These are phyloP conservation scores for Sepiola atlantica DNA, from an alignment of 2,888 invertebrate species.

Conservation along the genomic window DNA sequence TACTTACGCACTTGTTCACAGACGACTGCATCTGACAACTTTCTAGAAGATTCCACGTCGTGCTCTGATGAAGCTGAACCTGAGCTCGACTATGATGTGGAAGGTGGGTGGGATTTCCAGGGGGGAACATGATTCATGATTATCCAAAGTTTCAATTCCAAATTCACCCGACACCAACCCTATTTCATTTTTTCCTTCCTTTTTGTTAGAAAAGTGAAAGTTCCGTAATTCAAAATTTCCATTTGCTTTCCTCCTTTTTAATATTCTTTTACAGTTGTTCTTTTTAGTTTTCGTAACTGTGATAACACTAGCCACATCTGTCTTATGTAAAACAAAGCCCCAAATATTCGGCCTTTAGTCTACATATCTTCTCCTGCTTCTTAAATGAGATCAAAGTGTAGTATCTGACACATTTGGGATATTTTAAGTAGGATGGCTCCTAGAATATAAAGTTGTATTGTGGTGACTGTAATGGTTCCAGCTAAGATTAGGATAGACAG, in stretches of 20 bases:
- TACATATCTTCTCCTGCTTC: not conserved
- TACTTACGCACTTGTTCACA: constrained; percentile 44
- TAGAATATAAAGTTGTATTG: too few species aligned
- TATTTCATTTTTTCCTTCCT: not conserved
- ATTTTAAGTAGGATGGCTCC: too few species aligned
- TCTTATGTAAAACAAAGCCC: not conserved
- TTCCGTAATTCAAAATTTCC: not conserved
- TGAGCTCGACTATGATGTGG: constrained; percentile 42
- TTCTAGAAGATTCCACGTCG: constrained; percentile 44
- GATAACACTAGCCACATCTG: not conserved
- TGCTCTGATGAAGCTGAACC: constrained; percentile 44
- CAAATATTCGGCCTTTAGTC: not conserved
- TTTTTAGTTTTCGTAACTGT: not conserved
- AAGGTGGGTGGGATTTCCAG: constrained; percentile 16
- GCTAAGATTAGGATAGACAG: too few species aligned
- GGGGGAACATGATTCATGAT: not conserved
- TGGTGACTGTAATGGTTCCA: too few species aligned
- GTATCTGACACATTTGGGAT: too few species aligned
- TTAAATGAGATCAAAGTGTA: not conserved
- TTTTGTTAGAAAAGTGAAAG: not conserved
- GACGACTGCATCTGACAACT: constrained; percentile 41
- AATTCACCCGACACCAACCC: not conserved
- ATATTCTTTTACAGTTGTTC: not conserved
- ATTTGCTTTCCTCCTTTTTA: not conserved
- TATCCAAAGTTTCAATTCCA: constrained; percentile 32